Conservation (phyloP, 2,888 invertebrate genomes). For the Drosophila trichaetosa region DNA sequence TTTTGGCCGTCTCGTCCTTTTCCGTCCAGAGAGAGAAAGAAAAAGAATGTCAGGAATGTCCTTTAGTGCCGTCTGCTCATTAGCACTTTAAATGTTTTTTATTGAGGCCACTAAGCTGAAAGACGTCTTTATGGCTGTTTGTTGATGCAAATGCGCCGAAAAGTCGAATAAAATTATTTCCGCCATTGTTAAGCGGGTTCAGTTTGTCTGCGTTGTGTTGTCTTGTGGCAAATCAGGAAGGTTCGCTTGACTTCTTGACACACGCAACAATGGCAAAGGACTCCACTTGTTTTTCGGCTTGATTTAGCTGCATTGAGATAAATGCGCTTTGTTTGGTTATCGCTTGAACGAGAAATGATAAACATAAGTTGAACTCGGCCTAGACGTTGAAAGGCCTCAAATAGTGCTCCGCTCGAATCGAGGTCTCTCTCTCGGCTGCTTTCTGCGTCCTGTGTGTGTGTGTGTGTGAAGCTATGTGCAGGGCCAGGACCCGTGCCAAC, state of each 20-base stretch:
- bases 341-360: constrained; percentile 53
- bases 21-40: not conserved
- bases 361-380: constrained; percentile 56
- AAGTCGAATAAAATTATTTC: constrained; percentile 74
- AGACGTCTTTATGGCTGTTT: constrained; percentile 71
- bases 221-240: constrained; percentile 52
- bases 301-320: constrained; percentile 71
- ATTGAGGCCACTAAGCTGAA: constrained; percentile 51
- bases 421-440: constrained; percentile 6
- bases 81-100: constrained; percentile 60
- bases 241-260: constrained; percentile 56
- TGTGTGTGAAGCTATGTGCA: constrained; percentile 68
- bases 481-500: constrained; percentile 42
- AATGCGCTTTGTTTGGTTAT: constrained; percentile 68
- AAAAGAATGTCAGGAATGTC: constrained; percentile 14
- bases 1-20: not conserved
- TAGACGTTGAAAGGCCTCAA: constrained; percentile 45
- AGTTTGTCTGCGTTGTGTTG: constrained; percentile 25
- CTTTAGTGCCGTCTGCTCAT: constrained; percentile 44
- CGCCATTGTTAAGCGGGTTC: constrained; percentile 62
- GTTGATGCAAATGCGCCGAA: constrained; percentile 68
- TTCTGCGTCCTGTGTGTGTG: constrained; percentile 47
- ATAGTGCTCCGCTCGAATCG: constrained; percentile 21
- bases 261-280: constrained; percentile 56
- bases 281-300: constrained; percentile 39